Evolutionary conservation across 1,140 invertebrate species (phyloP), one percentile per base, ranked within the genome.

Genomic region (Cydia amplana): DNA sequence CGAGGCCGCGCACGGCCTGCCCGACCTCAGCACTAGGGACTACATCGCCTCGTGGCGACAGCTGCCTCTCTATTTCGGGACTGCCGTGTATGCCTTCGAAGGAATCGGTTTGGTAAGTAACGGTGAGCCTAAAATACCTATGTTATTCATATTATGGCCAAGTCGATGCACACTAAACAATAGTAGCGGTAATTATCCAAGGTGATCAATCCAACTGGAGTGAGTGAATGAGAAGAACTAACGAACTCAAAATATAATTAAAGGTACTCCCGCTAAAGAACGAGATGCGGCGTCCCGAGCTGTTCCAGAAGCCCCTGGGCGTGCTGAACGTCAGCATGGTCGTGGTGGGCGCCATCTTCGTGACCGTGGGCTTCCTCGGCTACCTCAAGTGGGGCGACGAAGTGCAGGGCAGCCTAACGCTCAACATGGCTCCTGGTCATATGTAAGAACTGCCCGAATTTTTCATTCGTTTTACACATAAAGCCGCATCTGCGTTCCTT

Each of bases 191-290:
- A 40, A 10, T 7, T 36, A 36, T 36, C 36, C 9, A 40, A 9
- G 9, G 36, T 10, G 36, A 40, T 40, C 36, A 36, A 36, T 40
- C 36, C 36, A 49, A 49, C 12, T 16, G 16, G 46, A 14, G 14
- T 49, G 46, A 4, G 46, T 16, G 4, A 49, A 16, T 49, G 2
- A 46, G 43, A 46, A 46, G 1, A 9, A 46, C 40, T 12, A 12
- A 46, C 43, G 14, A 46, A 51, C n/a, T 51, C 16, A 18, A n/a
- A 51, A 51, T 51, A n/a, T 51, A 1, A 60, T 83, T 89, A 64
- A 78, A 97, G 96, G 96, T 98, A 55, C 93, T 99, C 78, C 98
- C 98, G 0, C 86, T 99, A 80, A 97, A 98, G 90, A 98, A 98
- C 84, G 96, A 97, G 86, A 98, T 99, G 97, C 95, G 94, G 80